A percentile compares a stretch with the other conserved stretches of the same genome.
Evolutionary conservation across 2,888 invertebrate species (phyloP).

Genomic region (Dynastes hyllus): DNA sequence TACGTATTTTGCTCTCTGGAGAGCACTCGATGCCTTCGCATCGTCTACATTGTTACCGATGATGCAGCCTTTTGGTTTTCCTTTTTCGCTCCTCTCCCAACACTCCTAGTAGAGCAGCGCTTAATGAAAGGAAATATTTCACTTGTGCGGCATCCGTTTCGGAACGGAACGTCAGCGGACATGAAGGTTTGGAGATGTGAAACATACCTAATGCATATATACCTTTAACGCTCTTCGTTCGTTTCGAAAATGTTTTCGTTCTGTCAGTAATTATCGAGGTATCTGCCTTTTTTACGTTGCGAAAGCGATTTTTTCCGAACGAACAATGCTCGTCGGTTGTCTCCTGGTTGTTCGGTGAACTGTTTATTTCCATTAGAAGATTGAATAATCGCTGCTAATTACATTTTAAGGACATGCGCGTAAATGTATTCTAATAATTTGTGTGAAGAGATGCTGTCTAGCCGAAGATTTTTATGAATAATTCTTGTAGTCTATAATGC

Average conservation of each 20-base stretch:
- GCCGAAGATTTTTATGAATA: no score
- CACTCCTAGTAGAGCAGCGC: neutral
- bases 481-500: no score
- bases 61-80: no score
- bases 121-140: constrained; percentile 52
- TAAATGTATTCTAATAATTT: no score
- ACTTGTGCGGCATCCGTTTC: constrained; percentile 27
- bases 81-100: constrained; percentile 18
- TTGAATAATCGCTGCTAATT: constrained; percentile 46
- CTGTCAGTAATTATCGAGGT: constrained; percentile 22
- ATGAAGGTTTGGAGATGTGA: neutral
- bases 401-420: neutral
- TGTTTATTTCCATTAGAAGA: constrained; percentile 3
- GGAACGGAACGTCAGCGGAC: constrained; percentile 1
- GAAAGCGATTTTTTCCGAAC: constrained; percentile 30
- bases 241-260: constrained; percentile 36
- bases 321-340: neutral
- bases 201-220: neutral
- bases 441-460: no score
- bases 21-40: constrained; percentile 3
- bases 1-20: constrained; percentile 16
- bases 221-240: constrained; percentile 10
- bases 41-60: constrained; percentile 23
- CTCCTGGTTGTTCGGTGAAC: neutral
- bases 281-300: constrained; percentile 21